Evolutionary conservation across 2,797 vertebrate genomes (phyloP).

Genomic region (Lindbergichthys nudifrons): DNA sequence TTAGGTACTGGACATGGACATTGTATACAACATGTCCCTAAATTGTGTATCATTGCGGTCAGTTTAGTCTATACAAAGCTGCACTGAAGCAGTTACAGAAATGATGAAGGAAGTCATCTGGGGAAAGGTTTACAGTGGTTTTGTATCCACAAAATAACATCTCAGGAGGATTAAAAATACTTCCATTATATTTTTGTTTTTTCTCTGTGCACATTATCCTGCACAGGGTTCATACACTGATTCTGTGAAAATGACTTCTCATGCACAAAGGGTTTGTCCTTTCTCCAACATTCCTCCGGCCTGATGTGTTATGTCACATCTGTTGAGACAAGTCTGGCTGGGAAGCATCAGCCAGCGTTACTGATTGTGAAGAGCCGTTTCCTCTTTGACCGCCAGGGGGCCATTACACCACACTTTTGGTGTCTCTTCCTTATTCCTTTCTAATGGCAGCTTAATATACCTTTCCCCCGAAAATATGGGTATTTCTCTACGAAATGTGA

Average conservation of each 20-base stretch:
- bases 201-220: slow-evolving; percentile 26
- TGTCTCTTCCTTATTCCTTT: slow-evolving; percentile 40
- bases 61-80: not conserved
- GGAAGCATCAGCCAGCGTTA: slow-evolving; percentile 40
- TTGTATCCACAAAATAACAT: slow-evolving; percentile 10
- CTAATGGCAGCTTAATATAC: slow-evolving; percentile 36
- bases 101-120: not conserved
- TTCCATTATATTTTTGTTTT: not conserved
- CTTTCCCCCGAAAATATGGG: slow-evolving; percentile 8
- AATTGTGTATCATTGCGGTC: not conserved
- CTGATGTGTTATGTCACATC: slow-evolving; percentile 66
- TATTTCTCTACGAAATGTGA: slow-evolving; percentile 48
- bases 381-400: slow-evolving; percentile 62
- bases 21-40: slow-evolving; percentile 7
- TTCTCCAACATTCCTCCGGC: slow-evolving; percentile 71
- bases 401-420: slow-evolving; percentile 8
- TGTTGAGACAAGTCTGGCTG: slow-evolving; percentile 70
- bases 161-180: slow-evolving; percentile 32
- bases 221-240: slow-evolving; percentile 17
- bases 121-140: not conserved
- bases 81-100: not conserved
- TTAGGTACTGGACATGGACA: not conserved
- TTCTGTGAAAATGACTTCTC: slow-evolving; percentile 32
- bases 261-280: slow-evolving; percentile 43
- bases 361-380: slow-evolving; percentile 34